Evolutionary conservation across 35 echinoderm and acorn worm genomes (phyloP), one percentile per base, ranked within the genome.

Genomic region (Apostichopus japonicus): DNA sequence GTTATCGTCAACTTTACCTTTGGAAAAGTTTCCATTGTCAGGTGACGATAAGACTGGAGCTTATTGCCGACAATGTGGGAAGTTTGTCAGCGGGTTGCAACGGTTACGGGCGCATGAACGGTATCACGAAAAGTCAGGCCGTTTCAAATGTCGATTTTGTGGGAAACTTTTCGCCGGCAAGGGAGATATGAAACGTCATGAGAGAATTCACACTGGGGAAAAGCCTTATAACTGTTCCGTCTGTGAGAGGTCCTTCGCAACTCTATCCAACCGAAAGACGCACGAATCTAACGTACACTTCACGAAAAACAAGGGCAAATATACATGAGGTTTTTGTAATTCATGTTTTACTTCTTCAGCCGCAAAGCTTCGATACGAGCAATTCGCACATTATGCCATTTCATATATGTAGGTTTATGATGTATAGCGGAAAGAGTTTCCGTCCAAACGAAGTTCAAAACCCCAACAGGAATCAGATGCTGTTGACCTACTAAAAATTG

Each of bases 41-140:
- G 33, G 33, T 44, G 70, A 57, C 5, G 80, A 84, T 15, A 22
- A 84, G 17, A n/a, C 80, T 21, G 80, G 80, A 6, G 54, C 80
- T 23, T 84, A 84, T 23, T 84, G 80, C 81, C 81, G 81, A 55
- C 81, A 58, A 19, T 84, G 81, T 57, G 81, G 81, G 81, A 84
- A 84, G 56, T 84, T 58, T 57, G 54, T 84, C 16, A n/a, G 4
- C 6, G 81, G 56, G 10, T 24, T 58, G 54, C 54, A 59, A 22
- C 53, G 81, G 57, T 54, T 84, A 9, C 81, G 81, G 7, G 81
- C 81, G 7, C 81, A 84, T 22, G 81, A 84, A 11, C 81, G 81
- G 19, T 84, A 84, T 51, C 81, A 84, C 19, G 53, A 84, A 24
- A 53, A 23, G 24, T 84, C 81, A 10, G 81, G 81, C 1, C 53